Evolutionary conservation across 1,140 invertebrate species (phyloP).

Genomic region (Alviniconcha marisindica): DNA sequence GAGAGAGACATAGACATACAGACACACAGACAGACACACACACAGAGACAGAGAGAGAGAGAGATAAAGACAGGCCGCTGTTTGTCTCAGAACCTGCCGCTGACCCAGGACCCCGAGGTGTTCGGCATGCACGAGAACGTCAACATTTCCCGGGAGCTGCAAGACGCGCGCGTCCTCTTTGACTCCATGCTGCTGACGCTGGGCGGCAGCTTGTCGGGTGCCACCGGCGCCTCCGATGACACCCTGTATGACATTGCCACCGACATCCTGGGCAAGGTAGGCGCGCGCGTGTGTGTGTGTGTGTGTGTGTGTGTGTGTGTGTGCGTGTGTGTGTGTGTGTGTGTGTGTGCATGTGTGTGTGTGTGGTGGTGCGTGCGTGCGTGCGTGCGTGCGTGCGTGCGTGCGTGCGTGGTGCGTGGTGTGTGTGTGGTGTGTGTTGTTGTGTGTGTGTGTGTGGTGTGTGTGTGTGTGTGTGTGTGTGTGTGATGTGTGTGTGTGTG

Average conservation of each 20-base stretch:
- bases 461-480: constrained; percentile 7
- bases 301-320: not conserved
- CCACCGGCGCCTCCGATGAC: constrained; percentile 70
- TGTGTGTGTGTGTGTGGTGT: not conserved
- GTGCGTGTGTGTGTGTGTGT: not conserved
- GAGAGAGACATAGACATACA: too few species aligned
- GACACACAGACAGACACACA: too few species aligned
- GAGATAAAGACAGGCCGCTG: too few species aligned
- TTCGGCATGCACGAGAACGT: constrained; percentile 78
- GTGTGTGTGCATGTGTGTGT: not conserved
- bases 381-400: not conserved
- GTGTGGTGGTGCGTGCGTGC: not conserved
- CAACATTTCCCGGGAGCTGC: constrained; percentile 75
- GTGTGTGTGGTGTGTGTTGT: not conserved
- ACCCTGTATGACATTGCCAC: constrained; percentile 70
- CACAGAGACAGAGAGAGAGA: too few species aligned
- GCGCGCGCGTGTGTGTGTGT: not conserved
- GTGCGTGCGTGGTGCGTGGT: not conserved
- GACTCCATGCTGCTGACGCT: constrained; percentile 75
- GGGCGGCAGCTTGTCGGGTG: constrained; percentile 70
- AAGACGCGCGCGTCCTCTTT: constrained; percentile 74
- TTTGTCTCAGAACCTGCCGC: constrained; percentile 79
- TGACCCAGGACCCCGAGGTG: constrained; percentile 73
- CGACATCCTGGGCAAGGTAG: constrained; percentile 75
- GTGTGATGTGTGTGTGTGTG: constrained; percentile 9